Evolutionary conservation across 1,140 invertebrate genomes (phyloP), one percentile per base, ranked within the genome.

Genomic region (Rhyzopertha dominica): DNA sequence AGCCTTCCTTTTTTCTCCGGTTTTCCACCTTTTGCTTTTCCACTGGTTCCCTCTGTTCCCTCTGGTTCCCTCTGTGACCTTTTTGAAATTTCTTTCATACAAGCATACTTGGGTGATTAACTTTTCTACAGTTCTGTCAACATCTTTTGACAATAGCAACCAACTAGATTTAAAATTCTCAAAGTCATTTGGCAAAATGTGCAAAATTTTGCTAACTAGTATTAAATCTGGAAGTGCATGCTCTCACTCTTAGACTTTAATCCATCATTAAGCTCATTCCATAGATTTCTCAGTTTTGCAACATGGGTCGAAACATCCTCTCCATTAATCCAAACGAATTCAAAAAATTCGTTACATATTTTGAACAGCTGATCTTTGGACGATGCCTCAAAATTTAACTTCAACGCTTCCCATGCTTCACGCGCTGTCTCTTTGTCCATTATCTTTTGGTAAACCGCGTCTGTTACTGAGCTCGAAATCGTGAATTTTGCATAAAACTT

Each of bases 301-400:
- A 57, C 44, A 49, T 61, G 54, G 12, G 59, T 62, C 0, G 55
- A 57, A 29, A 61, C 55, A 47, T 65, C 62, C 9, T 65, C 50
- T 31, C 47, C 34, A n/a, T 16, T 12, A 12, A 12, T 55, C 59
- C 61, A 62, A 31, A 42, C 37, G 36, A 61, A 60, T 10, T 57
- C 47, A 31, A 65, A 60, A 34, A 63, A 63, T 43, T 65, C 55
- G 20, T 44, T 54, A 36, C 61, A 65, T 16, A 58, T 58, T 24
- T 56, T 56, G 25, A 62, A 59, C 3, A 62, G 30, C 39, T 63
- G 56, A 53, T 61, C 54, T 29, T 50, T n/a, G n/a, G n/a, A n/a
- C n/a, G n/a, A n/a, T n/a, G n/a, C n/a, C n/a, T n/a, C n/a, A n/a
- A n/a, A n/a, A n/a, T n/a, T n/a, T n/a, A n/a, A n/a, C n/a, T n/a